Evolutionary conservation across 2,113 vertebrate species (phyloP).

Genomic region (Tamias sibiricus): DNA sequence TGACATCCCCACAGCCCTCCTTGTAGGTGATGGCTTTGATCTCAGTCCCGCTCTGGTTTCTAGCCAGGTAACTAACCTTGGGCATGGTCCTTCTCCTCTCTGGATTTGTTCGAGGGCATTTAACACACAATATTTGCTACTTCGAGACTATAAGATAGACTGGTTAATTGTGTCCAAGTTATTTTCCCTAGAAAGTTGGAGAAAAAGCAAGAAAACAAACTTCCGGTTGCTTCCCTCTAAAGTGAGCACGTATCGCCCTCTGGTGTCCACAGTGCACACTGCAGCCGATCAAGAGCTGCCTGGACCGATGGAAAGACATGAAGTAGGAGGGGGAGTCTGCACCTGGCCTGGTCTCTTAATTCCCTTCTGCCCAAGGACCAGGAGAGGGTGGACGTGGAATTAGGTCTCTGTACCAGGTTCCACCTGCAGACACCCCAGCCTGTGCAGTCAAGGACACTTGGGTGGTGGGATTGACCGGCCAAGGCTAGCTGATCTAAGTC

Average conservation of each 20-base stretch:
- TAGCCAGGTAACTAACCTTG: background rate
- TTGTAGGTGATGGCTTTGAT: background rate
- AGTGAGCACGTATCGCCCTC: constrained; percentile 11
- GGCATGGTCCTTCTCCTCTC: background rate
- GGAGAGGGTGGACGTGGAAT: fast-evolving
- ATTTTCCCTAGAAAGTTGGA: background rate
- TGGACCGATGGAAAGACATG: background rate
- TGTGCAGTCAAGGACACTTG: background rate
- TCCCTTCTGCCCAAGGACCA: background rate
- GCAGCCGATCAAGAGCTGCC: background rate
- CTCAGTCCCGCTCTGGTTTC: background rate
- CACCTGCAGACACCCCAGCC: background rate
- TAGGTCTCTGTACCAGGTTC: background rate
- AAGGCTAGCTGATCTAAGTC: background rate
- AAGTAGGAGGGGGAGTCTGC: fast-evolving
- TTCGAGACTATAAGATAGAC: background rate
- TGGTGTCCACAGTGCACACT: constrained; percentile 1
- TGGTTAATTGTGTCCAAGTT: background rate
- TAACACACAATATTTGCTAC: background rate
- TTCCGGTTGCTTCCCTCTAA: background rate
- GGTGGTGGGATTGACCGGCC: background rate
- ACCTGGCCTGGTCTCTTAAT: background rate
- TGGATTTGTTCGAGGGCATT: background rate
- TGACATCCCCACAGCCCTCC: background rate
- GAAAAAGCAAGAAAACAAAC: background rate